Conservation (phyloP, 2,797 vertebrate genomes). For the Lacerta agilis region DNA sequence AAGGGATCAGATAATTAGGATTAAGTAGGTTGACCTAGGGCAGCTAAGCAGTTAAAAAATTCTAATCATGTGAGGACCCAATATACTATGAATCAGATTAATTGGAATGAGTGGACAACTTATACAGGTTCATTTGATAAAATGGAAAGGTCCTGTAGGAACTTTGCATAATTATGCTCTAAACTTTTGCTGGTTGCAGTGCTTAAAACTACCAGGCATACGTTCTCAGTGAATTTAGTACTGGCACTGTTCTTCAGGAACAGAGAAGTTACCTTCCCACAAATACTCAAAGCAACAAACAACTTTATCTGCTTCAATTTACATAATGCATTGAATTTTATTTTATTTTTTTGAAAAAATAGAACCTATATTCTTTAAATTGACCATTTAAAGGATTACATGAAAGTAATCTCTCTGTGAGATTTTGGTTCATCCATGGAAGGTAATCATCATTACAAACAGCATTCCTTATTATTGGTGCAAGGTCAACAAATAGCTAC, state of each 20-base stretch:
- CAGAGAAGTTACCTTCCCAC: constrained; percentile 12
- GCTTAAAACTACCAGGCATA: neutral
- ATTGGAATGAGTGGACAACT: constrained; percentile 1
- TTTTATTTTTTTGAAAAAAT: neutral
- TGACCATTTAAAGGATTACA: constrained; percentile 6
- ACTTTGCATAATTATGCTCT: constrained; percentile 13
- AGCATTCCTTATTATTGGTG: constrained; percentile 39
- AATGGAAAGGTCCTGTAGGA: neutral
- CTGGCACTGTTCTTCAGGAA: neutral
- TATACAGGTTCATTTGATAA: constrained; percentile 16
- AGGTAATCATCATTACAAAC: constrained; percentile 24
- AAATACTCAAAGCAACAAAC: neutral
- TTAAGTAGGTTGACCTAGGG: constrained; percentile 55
- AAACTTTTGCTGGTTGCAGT: constrained; percentile 9
- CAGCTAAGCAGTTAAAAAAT: constrained; percentile 52
- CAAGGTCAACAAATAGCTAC: constrained; percentile 42
- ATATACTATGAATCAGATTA: constrained; percentile 31
- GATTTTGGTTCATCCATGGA: constrained; percentile 28
- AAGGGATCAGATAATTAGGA: constrained; percentile 63
- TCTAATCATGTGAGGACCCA: constrained; percentile 18
- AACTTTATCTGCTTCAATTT: constrained; percentile 15
- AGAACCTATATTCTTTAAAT: constrained; percentile 5
- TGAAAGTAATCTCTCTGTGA: constrained; percentile 15
- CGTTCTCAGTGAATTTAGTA: constrained; percentile 28
- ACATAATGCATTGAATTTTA: neutral